phyloP scores from a whole-genome alignment of 2,797 vertebrate genomes.

The Clarias platycephalus region DNA sequence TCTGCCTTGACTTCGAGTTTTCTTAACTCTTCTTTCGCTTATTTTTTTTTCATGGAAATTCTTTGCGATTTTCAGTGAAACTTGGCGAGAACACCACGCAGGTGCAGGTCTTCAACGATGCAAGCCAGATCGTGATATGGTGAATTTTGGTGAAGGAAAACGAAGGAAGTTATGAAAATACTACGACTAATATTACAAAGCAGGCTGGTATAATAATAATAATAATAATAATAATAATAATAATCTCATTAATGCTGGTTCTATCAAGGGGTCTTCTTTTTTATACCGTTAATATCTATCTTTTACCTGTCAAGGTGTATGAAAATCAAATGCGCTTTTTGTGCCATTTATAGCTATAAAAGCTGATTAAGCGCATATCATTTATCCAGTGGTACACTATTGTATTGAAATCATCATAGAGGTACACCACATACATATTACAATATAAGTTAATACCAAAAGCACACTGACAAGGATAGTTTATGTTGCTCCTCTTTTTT shows the following conservation, averaged over 20 bases:
- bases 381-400: not conserved
- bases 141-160: slow-evolving; percentile 3
- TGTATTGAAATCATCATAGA: not conserved
- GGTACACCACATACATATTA: not conserved
- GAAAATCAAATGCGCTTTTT: not conserved
- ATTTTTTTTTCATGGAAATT: slow-evolving; percentile 28
- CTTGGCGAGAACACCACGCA: slow-evolving; percentile 41
- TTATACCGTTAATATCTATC: not conserved
- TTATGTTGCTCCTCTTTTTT: not conserved
- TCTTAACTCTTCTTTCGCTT: slow-evolving; percentile 20
- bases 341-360: not conserved
- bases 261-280: not conserved
- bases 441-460: not conserved
- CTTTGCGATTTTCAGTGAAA: slow-evolving; percentile 40
- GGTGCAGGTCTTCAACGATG: slow-evolving; percentile 49
- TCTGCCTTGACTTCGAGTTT: slow-evolving; percentile 29
- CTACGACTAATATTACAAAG: too few species aligned
- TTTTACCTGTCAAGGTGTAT: not conserved
- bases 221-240: not conserved
- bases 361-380: not conserved
- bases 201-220: not conserved
- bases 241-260: not conserved
- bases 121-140: slow-evolving; percentile 38
- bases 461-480: not conserved
- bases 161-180: not conserved